Evolutionary conservation across 30 jellyfish, hydroid and myxozoan species (phyloP), one percentile per base, ranked within the genome.

Genomic region (Aurelia sp.): DNA sequence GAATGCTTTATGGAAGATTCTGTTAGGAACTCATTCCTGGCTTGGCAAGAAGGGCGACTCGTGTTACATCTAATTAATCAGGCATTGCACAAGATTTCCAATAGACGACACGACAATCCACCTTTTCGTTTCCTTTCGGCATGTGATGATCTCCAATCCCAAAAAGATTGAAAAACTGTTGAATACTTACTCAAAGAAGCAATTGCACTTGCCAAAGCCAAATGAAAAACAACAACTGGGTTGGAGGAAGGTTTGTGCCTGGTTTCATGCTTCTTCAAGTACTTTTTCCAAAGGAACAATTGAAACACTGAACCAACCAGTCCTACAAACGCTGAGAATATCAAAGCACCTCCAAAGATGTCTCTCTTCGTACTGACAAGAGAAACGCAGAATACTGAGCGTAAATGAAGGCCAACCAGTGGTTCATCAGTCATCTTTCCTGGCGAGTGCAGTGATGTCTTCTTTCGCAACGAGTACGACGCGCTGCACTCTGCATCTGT

Each of bases 231-330:
- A 47, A 87, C 74, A 63, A 68, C 88, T 3, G 96, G 96, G 53
- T 87, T 78, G 21, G 96, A 87, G 11, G 96, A 87, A 9, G 96
- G 96, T 52, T 78, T 87, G 73, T 79, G 91, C 35, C 96, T 62
- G 62, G 62, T 19, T 17, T 78, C 91, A 58, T 60, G 77, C 23
- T 35, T 41, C 74, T 62, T 87, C 72, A 87, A 70, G 66, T 66
- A 69, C 8, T 81, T 21, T 23, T 70, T 52, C 96, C 96, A 87
- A 19, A 87, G 64, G 66, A 87, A 47, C 78, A 87, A 59, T 76
- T 87, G 96, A 40, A 59, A 77, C 15, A 87, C 31, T 15, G 88
- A 59, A 12, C 91, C 91, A 11, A 87, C 23, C 35, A 87, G 81
- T 30, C 96, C 96, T 0, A 85, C 44, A 16, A 44, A 17, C 15